Base-by-base conservation (phyloP, 2,888 invertebrate species). In the Hololepta plana region DNA sequence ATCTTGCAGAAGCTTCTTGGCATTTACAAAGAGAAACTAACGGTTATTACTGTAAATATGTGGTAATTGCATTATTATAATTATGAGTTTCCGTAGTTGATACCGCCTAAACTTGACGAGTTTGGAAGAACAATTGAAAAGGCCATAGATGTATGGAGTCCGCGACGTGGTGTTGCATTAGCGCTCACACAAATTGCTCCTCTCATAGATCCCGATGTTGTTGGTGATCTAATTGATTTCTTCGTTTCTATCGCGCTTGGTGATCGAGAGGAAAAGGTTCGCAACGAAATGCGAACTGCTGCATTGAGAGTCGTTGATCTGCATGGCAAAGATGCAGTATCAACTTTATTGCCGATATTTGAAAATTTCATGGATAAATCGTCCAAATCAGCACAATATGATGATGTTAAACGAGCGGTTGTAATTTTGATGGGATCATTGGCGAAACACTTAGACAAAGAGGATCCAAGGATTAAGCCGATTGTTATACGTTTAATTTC, bases 361-460 rank as follows among this genome's bases (percentile, higher is more conserved):
- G 91, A 95, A 53, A 71, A 81, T 34, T 91, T 91, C 52, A 67
- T 96, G 54, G 84, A 87, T 50, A 80, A 77, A 46, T 88, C 93
- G 2, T 91, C 93, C 1, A 84, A 87, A 49, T 81, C 81, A 0
- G 79, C 84, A 16, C 72, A 72, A 32, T 87, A 72, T 49, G 98
- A 98, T 57, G 76, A 84, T 8, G 85, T 93, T 27, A 72, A 96
- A 11, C 93, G 96, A 53, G 82, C 90, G 33, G 90, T 98, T 28
- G 90, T 98, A 28, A 82, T 98, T 47, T 62, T 98, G 28, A 90
- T 98, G 80, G 98, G 98, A 3, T 88, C 87, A 0, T 61, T 98
- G 39, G 96, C 96, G n/a, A 70, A 87, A 21, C 93, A 96, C 66
- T 67, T 96, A 43, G 87, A 84, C 41, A 82, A 84, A 34, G 75